phyloP scores from a whole-genome alignment of 2,113 vertebrate species.

The Chamaetylas fuelleborni region DNA sequence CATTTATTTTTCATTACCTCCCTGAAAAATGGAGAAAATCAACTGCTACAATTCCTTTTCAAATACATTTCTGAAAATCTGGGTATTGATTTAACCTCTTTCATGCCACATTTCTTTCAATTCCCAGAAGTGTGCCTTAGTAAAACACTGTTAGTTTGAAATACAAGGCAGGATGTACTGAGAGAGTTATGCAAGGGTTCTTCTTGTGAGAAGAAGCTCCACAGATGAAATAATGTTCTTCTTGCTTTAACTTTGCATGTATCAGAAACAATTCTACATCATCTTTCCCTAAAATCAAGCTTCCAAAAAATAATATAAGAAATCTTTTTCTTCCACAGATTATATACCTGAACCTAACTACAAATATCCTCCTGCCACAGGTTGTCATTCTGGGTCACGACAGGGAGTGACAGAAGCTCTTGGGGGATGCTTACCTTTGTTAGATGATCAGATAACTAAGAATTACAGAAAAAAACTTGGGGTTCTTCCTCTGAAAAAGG shows the following conservation, averaged over 20 bases:
- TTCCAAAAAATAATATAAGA: too few relatives aligned
- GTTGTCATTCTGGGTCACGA: slow-evolving; percentile 15
- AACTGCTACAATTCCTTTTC: background rate
- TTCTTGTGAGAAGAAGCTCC: background rate
- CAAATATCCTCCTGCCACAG: background rate
- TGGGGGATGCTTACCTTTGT: background rate
- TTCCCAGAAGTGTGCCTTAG: background rate
- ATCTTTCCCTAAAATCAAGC: background rate
- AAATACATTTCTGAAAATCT: background rate
- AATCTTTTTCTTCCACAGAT: background rate
- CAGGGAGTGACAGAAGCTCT: slow-evolving; percentile 60
- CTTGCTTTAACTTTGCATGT: rapidly evolving
- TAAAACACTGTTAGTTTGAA: background rate
- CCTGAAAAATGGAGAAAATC: background rate
- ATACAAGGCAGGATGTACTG: background rate
- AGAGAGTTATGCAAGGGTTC: background rate
- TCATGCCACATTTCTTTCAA: background rate
- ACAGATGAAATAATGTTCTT: background rate
- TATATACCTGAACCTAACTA: background rate
- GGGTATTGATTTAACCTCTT: background rate
- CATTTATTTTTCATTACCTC: background rate
- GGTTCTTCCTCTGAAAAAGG: background rate
- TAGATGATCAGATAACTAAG: background rate
- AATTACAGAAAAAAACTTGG: background rate
- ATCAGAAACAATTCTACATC: background rate